phyloP scores from a whole-genome alignment of 2,888 invertebrate genomes.

The Notodonta ziczac region DNA sequence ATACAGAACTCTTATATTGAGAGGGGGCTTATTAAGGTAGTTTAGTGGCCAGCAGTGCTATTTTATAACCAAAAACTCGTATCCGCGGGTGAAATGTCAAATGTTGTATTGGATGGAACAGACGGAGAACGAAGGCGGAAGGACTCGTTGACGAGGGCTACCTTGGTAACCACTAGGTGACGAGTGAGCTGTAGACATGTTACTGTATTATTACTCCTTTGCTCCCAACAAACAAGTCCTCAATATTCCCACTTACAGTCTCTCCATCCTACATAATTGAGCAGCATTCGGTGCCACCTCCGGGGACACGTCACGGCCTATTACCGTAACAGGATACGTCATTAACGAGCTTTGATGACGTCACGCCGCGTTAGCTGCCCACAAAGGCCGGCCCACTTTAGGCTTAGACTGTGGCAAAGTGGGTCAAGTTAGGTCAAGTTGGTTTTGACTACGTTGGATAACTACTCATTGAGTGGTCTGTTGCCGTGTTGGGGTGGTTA shows the following conservation, averaged over 20 bases:
- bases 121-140: no score
- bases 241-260: conserved; percentile 8
- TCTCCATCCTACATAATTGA: conserved; percentile 41
- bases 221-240: no score
- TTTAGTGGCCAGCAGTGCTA: no score
- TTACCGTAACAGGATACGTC: conserved; percentile 58
- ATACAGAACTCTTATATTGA: no score
- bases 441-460: not conserved
- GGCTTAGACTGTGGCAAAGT: conserved; percentile 41
- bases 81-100: no score
- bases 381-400: conserved; percentile 45
- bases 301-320: conserved; percentile 51
- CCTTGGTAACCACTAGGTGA: no score
- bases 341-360: conserved; percentile 67
- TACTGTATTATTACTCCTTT: not conserved
- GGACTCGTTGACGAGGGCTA: no score
- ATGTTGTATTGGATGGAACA: no score
- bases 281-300: conserved; percentile 32
- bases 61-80: no score
- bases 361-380: conserved; percentile 61
- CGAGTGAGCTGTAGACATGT: no score
- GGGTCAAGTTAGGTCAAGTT: conserved; percentile 41
- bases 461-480: not conserved
- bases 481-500: no score
- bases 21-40: no score